These are phyloP conservation scores for Triplophysa siluroides DNA, from an alignment of 2,113 vertebrate species.

Conservation along the genomic window DNA sequence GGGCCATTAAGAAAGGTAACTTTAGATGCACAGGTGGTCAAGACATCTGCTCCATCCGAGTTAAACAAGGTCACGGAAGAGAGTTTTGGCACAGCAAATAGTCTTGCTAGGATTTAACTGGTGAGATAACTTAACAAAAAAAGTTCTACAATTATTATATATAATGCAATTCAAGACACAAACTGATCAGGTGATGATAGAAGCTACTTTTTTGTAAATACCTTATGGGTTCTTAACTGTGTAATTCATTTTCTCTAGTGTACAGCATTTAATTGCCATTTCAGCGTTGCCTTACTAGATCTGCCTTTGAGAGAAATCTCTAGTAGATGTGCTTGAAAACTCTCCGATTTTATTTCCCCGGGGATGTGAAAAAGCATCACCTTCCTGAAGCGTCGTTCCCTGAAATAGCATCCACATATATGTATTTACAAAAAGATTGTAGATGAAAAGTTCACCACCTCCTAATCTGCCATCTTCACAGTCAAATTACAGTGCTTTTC, in stretches of 20 bases:
- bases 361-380: conserved; percentile 3
- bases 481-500: conserved; percentile 31
- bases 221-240: no score
- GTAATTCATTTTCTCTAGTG: conserved; percentile 24
- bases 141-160: not conserved
- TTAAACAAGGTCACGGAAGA: conserved; percentile 51
- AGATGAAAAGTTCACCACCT: conserved; percentile 50
- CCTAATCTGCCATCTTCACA: conserved; percentile 31
- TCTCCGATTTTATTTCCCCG: conserved; percentile 50
- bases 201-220: no score
- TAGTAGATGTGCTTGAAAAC: conserved; percentile 54
- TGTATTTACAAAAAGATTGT: conserved; percentile 53
- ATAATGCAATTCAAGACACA: not conserved
- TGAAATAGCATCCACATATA: conserved; percentile 60
- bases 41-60: conserved; percentile 54
- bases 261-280: conserved; percentile 10
- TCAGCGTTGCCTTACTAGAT: conserved; percentile 1
- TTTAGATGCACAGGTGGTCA: conserved; percentile 31
- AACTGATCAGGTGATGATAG: no score
- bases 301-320: conserved; percentile 20
- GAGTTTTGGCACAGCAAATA: not conserved
- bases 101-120: not conserved
- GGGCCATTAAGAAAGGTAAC: conserved; percentile 57
- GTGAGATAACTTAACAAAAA: not conserved
- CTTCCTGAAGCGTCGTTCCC: conserved; percentile 56